Percentiles rank a stretch among this genome's conserved stretches.
Evolutionary conservation across 2,113 vertebrate genomes (phyloP).

Genomic region (Podarcis cretensis): DNA sequence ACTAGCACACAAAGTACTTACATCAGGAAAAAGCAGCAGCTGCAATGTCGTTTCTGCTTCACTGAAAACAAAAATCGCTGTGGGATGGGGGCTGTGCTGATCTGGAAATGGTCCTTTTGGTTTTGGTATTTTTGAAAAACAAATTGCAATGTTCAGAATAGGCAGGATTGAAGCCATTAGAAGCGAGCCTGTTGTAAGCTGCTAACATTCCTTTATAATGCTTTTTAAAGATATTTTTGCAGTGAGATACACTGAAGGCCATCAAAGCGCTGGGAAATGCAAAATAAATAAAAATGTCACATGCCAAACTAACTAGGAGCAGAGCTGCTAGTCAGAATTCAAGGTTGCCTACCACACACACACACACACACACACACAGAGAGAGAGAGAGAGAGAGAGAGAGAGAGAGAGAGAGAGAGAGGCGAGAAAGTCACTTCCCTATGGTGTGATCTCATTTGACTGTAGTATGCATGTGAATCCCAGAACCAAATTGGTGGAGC

Average conservation of each 20-base stretch:
- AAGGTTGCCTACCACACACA: background rate
- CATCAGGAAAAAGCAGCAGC: background rate
- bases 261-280: background rate
- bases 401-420: too few relatives aligned
- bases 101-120: background rate
- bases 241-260: background rate
- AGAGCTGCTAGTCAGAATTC: background rate
- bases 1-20: background rate
- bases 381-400: too few relatives aligned
- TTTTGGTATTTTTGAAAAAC: too few relatives aligned
- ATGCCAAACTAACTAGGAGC: background rate
- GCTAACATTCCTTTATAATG: too few relatives aligned
- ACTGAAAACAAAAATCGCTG: background rate
- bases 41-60: background rate
- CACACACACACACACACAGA: background rate
- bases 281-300: background rate
- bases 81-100: background rate
- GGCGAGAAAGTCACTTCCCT: background rate
- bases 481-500: background rate
- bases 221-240: background rate
- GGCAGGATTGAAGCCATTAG: background rate
- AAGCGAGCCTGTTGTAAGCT: background rate
- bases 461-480: background rate
- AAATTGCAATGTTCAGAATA: background rate
- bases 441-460: background rate